Conservation (phyloP, 2,888 invertebrate genomes). For the Eremobia ochroleuca region DNA sequence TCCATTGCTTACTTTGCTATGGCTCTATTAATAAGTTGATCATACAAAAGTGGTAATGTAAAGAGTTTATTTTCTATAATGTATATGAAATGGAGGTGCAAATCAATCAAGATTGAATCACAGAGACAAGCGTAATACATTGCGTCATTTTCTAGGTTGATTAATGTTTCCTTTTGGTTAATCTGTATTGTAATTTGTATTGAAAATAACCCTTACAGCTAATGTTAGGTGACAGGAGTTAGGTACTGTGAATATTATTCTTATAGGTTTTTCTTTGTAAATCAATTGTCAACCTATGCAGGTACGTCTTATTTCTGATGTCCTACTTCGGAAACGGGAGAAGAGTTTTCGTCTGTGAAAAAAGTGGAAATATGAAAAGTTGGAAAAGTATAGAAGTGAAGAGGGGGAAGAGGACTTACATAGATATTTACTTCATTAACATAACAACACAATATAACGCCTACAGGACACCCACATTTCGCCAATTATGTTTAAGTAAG, state of each 20-base stretch:
- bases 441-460: no score
- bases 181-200: constrained; percentile 55
- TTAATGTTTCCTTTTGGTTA: constrained; percentile 57
- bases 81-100: not conserved
- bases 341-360: not conserved
- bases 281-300: no score
- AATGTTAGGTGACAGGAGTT: not conserved
- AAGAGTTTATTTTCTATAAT: not conserved
- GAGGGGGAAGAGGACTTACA: no score
- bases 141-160: constrained; percentile 67
- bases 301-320: not conserved
- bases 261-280: not conserved
- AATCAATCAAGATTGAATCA: constrained; percentile 68
- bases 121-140: constrained; percentile 58
- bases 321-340: not conserved
- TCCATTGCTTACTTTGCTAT: constrained; percentile 51
- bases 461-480: no score
- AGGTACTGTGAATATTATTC: not conserved
- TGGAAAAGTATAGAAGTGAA: not conserved
- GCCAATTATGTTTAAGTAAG: no score
- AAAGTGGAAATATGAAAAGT: not conserved
- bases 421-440: no score
- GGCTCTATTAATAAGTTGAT: no score
- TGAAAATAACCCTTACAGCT: constrained; percentile 17
- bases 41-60: constrained; percentile 45